Conservation (phyloP, 2,888 invertebrate genomes). For the Aelia acuminata region DNA sequence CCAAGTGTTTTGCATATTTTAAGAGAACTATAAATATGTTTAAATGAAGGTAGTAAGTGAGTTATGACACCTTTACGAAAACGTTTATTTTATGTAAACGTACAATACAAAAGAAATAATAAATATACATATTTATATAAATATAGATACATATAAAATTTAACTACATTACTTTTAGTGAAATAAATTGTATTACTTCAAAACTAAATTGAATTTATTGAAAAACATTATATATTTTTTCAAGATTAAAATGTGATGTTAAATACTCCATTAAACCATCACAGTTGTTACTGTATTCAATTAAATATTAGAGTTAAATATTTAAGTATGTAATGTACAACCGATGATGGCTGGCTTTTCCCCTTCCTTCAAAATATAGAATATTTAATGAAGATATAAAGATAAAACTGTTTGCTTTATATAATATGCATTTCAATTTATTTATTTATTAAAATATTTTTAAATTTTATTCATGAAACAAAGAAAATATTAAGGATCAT, state of each 20-base stretch:
- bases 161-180: slow-evolving; percentile 53
- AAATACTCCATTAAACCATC: slow-evolving; percentile 25
- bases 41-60: background rate
- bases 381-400: background rate
- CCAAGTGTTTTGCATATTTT: background rate
- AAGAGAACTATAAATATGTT: background rate
- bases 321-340: background rate
- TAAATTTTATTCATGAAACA: background rate
- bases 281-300: slow-evolving; percentile 1
- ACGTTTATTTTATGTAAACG: slow-evolving; percentile 63
- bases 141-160: slow-evolving; percentile 59
- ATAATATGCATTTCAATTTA: background rate
- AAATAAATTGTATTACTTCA: slow-evolving; percentile 27
- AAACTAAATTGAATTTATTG: slow-evolving; percentile 18
- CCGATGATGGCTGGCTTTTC: background rate
- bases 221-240: slow-evolving; percentile 29
- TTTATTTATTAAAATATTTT: background rate
- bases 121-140: slow-evolving; percentile 63
- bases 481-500: background rate
- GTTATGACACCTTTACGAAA: slow-evolving; percentile 55
- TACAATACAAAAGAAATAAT: slow-evolving; percentile 64
- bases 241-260: background rate
- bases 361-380: background rate
- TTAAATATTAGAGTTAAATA: slow-evolving; percentile 13
- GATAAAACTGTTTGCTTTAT: background rate